Base-by-base conservation (phyloP, 2,888 invertebrate species). In the Melinaea menophilus region DNA sequence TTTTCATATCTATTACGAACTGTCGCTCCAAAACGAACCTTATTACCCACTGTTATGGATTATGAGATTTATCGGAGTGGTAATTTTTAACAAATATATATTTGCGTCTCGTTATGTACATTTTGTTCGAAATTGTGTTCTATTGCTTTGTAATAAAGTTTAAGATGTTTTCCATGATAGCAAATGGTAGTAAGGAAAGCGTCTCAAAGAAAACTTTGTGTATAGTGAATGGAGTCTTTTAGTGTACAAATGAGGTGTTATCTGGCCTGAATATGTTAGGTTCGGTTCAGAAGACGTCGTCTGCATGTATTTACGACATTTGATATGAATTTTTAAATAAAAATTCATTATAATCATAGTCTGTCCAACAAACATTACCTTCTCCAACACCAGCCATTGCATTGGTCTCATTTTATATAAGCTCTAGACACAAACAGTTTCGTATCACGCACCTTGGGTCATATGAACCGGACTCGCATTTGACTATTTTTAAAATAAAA, bases 191-290 rank as follows among this genome's bases (percentile, higher is more conserved):
- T 57, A 58, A 64, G 64, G 71, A 69, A 68, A 72, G 69, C 63
- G 69, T 75, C 64, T 77, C 75, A 80, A 84, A 84, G 83, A 84
- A 82, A 79, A 73, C 75, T 72, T 75, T 78, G 81, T 82, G 79
- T 78, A 75, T 75, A 72, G 70, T 86, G 84, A 86, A 86, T 86
- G 84, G 77, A 79, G 77, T 78, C 81, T 85, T 84, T 83, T 75
- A 77, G 81, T 73, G 80, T 80, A 81, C 80, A 80, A 84, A 85
- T 81, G 80, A 81, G 74, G 74, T 74, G 79, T 79, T 81, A 80
- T 80, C 77, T 77, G 71, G 67, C 69, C 68, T 71, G 75, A 72
- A 73, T 73, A 70, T 62, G 64, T 65, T 65, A 61, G 58, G 63
- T 67, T 58, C 47, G 54, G 55, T 58, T 58, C 41, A 37, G 61